These are phyloP conservation scores for Amazonetta brasiliensis DNA, from an alignment of 2,797 vertebrate genomes.

Conservation along the genomic window DNA sequence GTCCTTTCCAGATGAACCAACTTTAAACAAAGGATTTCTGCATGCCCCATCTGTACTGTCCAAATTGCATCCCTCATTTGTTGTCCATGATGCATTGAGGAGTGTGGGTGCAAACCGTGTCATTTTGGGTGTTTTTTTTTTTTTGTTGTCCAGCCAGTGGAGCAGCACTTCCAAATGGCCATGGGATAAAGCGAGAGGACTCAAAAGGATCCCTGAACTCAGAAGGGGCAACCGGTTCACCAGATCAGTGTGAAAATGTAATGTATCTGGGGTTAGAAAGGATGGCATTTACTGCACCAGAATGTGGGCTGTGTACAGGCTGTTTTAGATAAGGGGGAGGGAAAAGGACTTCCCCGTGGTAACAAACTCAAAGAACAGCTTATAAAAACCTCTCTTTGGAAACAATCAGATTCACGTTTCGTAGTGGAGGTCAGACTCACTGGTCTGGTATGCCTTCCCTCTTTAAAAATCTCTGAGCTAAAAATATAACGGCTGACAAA, in stretches of 20 bases:
- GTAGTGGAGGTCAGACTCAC: background rate
- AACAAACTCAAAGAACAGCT: background rate
- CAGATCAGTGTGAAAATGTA: slow-evolving; percentile 81
- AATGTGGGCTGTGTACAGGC: background rate
- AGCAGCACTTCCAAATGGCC: slow-evolving; percentile 85
- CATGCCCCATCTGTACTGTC: background rate
- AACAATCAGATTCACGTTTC: background rate
- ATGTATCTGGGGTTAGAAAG: slow-evolving; percentile 1
- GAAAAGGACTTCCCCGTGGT: background rate
- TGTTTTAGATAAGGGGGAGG: background rate
- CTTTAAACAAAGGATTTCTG: background rate
- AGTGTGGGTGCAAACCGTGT: background rate
- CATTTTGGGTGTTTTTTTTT: background rate
- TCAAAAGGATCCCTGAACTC: slow-evolving; percentile 89
- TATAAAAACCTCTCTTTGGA: background rate
- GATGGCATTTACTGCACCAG: background rate
- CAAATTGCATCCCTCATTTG: accelerated
- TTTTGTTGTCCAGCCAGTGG: slow-evolving; percentile 73
- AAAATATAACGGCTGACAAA: slow-evolving; percentile 2
- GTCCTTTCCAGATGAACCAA: background rate
- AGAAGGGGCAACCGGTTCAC: slow-evolving; percentile 78
- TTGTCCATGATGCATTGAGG: accelerated
- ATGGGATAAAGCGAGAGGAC: slow-evolving; percentile 88
- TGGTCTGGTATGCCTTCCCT: background rate
- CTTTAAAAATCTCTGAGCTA: background rate